A percentile compares a stretch with the other conserved stretches of the same genome.
Evolutionary conservation across 2,888 invertebrate genomes (phyloP).

Genomic region (Andrena camellia): DNA sequence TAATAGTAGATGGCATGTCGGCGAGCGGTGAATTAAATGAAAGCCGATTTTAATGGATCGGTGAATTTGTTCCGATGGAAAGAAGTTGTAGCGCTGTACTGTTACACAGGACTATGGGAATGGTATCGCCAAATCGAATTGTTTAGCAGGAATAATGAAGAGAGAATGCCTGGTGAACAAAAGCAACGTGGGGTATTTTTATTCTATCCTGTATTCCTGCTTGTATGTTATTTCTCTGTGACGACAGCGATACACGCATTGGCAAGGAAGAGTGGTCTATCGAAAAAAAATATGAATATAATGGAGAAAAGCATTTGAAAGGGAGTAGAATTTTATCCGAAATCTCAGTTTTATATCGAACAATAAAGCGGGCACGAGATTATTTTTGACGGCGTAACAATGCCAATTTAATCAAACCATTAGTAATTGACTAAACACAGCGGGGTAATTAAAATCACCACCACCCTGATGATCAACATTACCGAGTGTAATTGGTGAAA

Average conservation of each 20-base stretch:
- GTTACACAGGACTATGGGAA: background rate
- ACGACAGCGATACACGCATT: background rate
- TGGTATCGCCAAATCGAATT: background rate
- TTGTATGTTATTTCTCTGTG: background rate
- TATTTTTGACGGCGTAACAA: background rate
- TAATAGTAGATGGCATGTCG: background rate
- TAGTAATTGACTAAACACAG: background rate
- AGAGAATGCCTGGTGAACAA: background rate
- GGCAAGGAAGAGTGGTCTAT: background rate
- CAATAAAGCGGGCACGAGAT: background rate
- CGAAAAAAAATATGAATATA: no score
- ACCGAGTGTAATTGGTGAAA: background rate
- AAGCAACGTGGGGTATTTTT: background rate
- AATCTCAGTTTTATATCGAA: no score
- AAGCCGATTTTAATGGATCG: conserved; percentile 14
- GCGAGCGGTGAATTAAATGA: conserved; percentile 6
- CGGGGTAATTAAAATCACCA: background rate
- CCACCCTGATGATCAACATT: background rate
- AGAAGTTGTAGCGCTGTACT: background rate
- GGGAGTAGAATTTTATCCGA: no score
- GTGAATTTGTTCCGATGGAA: conserved; percentile 17
- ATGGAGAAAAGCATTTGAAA: no score
- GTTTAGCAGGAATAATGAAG: background rate
- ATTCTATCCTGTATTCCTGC: no score
- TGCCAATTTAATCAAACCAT: background rate